Evolutionary conservation across 2,797 vertebrate species (phyloP).

Genomic region (Urophycis tenuis): DNA sequence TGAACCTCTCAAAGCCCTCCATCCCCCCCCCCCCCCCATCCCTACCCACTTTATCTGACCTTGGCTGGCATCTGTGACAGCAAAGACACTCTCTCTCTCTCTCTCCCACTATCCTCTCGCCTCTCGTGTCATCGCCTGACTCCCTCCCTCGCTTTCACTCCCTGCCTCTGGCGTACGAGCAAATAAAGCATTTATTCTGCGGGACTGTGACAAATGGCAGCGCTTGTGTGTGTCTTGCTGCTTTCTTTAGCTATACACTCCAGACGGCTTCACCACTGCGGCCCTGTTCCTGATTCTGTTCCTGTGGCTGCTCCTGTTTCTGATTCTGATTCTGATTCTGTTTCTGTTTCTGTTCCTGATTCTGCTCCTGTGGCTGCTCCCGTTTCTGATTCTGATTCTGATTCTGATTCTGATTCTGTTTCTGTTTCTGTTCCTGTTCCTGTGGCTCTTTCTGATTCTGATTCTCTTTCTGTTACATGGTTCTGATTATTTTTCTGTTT

Average conservation of each 20-base stretch:
- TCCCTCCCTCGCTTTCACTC: constrained; percentile 33
- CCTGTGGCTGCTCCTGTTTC: not conserved
- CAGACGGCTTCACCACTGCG: constrained; percentile 33
- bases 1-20: constrained; percentile 57
- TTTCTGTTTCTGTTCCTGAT: not conserved
- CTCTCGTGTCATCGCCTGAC: constrained; percentile 27
- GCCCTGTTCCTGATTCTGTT: not conserved
- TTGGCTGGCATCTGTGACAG: constrained; percentile 55
- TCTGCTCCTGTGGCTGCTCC: not conserved
- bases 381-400: no score
- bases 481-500: no score
- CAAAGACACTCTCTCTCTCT: constrained; percentile 31
- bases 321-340: not conserved
- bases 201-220: constrained; percentile 53
- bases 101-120: not conserved
- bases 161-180: constrained; percentile 40
- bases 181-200: constrained; percentile 45
- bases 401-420: no score
- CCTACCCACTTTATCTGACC: constrained; percentile 60
- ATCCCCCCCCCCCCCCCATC: constrained; percentile 12
- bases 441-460: no score
- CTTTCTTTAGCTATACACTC: constrained; percentile 36
- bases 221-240: constrained; percentile 27
- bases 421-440: no score
- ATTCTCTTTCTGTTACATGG: no score